A percentile compares a stretch with the other conserved stretches of the same genome.
Conservation (phyloP, 2,113 vertebrate genomes). For the Cyrtonyx montezumae region DNA sequence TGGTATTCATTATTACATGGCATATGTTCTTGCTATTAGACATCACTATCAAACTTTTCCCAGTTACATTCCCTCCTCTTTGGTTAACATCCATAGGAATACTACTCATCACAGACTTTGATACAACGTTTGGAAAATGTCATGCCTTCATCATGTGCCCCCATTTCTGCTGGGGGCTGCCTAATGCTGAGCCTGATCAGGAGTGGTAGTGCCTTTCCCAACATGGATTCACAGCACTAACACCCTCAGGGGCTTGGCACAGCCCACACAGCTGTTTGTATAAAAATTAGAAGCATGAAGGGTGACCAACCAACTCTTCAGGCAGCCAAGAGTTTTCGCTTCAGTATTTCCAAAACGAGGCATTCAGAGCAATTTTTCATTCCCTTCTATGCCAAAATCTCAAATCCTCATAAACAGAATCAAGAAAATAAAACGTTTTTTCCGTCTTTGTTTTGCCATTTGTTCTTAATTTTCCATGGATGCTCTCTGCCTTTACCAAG, state of each 20-base stretch:
- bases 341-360: slow-evolving; percentile 9
- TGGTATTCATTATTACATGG: neutral
- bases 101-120: neutral
- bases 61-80: neutral
- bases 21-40: neutral
- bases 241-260: neutral
- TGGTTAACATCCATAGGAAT: neutral
- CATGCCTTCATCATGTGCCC: too few species aligned
- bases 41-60: neutral
- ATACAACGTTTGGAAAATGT: neutral
- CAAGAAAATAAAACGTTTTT: neutral
- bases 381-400: neutral
- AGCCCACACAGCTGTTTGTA: neutral
- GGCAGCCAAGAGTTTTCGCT: neutral
- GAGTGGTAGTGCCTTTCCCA: neutral
- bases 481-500: neutral
- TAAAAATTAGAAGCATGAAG: neutral
- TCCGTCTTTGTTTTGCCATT: neutral
- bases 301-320: neutral
- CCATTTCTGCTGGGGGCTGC: neutral
- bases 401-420: neutral
- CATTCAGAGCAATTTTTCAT: neutral
- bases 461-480: neutral
- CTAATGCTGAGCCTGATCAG: neutral
- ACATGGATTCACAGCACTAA: neutral